phyloP scores from a whole-genome alignment of 2,113 vertebrate species.

The Craseonycteris thonglongyai region DNA sequence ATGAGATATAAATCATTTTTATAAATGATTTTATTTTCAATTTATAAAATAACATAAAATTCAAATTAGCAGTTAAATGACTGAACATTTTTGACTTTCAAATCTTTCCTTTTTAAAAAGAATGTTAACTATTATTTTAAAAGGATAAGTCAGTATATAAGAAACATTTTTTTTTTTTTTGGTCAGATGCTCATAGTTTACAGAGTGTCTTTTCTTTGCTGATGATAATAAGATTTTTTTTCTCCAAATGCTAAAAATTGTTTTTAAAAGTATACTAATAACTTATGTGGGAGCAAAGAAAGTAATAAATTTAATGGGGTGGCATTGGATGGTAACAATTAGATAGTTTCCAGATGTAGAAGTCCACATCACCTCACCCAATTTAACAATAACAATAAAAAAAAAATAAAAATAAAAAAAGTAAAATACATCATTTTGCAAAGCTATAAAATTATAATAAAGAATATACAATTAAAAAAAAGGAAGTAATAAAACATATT shows the following conservation, averaged over 20 bases:
- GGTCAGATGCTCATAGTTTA: not conserved
- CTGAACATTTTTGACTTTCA: not conserved
- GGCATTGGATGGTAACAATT: too few species aligned
- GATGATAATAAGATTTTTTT: not conserved
- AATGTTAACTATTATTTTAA: not conserved
- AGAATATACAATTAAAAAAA: too few species aligned
- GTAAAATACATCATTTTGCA: too few species aligned
- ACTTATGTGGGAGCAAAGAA: not conserved
- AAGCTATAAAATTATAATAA: too few species aligned
- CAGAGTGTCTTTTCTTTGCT: not conserved
- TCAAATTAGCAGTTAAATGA: conserved; percentile 2
- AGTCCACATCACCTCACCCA: too few species aligned
- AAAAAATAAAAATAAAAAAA: too few species aligned
- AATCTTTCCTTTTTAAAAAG: not conserved
- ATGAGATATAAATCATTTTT: not conserved
- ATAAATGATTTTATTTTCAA: conserved; percentile 10
- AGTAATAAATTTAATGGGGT: too few species aligned
- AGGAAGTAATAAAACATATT: too few species aligned
- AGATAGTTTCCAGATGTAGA: too few species aligned
- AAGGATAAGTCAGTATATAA: not conserved
- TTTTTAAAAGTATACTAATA: not conserved
- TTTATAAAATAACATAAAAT: conserved; percentile 17
- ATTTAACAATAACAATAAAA: too few species aligned
- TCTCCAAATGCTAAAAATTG: not conserved
- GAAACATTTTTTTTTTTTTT: not conserved